Percentiles rank a stretch among this genome's conserved stretches.
Evolutionary conservation across 2,113 vertebrate genomes (phyloP).

Genomic region (Steatornis caripensis): DNA sequence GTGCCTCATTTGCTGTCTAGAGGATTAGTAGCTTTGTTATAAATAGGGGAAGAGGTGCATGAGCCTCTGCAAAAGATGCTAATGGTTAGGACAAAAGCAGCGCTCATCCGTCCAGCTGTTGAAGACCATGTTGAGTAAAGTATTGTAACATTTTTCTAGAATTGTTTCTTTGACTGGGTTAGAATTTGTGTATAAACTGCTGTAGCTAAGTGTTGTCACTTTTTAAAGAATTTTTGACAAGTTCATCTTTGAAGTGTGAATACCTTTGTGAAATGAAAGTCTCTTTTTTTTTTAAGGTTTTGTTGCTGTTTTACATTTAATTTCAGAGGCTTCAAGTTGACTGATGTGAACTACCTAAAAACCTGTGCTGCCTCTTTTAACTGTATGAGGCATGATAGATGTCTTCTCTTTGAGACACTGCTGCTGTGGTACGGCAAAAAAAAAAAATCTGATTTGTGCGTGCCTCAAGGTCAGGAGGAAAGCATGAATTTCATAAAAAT

Average conservation of each 20-base stretch:
- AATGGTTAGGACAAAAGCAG: background rate
- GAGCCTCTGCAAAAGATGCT: background rate
- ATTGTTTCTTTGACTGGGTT: background rate
- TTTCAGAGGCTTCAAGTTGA: constrained; percentile 10
- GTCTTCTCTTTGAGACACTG: background rate
- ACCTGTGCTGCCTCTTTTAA: background rate
- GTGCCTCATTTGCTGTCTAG: background rate
- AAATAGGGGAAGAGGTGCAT: background rate
- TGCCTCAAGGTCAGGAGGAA: background rate
- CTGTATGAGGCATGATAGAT: background rate
- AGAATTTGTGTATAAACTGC: background rate
- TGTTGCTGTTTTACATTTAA: background rate
- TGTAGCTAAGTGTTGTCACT: background rate
- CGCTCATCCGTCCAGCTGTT: background rate
- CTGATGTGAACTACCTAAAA: background rate
- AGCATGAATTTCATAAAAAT: background rate
- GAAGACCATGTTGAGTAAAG: background rate
- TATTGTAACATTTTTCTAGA: background rate
- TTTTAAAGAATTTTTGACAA: background rate
- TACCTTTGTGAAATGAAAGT: background rate
- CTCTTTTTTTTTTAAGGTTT: background rate
- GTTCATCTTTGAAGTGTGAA: background rate
- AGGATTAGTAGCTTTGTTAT: background rate
- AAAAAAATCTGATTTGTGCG: background rate
- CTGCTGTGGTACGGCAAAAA: background rate